Base-by-base conservation (phyloP, 2,888 invertebrate species). In the Scaptomyza tumidula region DNA sequence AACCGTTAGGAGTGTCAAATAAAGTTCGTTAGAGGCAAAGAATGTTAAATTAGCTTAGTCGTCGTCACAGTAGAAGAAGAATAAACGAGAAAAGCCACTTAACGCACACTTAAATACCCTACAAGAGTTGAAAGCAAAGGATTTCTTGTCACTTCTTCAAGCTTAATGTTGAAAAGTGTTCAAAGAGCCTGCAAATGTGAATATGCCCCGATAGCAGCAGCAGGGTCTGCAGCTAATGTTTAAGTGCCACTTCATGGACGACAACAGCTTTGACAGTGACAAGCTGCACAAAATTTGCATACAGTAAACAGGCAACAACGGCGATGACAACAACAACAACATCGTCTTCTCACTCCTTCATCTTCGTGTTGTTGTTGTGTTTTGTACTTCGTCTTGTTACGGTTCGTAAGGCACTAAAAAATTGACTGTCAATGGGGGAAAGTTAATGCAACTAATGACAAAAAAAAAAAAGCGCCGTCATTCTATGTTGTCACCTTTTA, bases 401-500 rank as follows among this genome's bases (percentile, higher is more conserved):
- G 37, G 39, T 14, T 35, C 50, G 62, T 24, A 50, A 50, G 43
- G 49, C 48, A 65, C 50, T 45, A 73, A 78, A 78, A 81, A 79
- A 87, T 85, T 68, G 73, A 87, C 86, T 87, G 84, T 87, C 84
- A 75, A 82, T 73, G 67, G 81, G 69, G 73, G 61, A 84, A 75
- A 83, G 85, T 83, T 83, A 83, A 86, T 83, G 82, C 87, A 86
- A 83, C 82, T 83, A 83, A 83, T 83, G 82, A 83, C 85, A 76
- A 75, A 78, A 81, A 81, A 71, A 76, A 75, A 78, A 81, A 81
- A 71, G 63, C 83, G 74, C 46, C 63, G 76, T 75, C 59, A 54
- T 75, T 52, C 39, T 24, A 45, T 50, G 71, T 60, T 44, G 68
- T 67, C 64, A 70, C 75, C 75, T 75, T 24, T 24, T 3, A 5